Base-by-base conservation (phyloP, 2,797 vertebrate species). In the Mastacembelus armatus region DNA sequence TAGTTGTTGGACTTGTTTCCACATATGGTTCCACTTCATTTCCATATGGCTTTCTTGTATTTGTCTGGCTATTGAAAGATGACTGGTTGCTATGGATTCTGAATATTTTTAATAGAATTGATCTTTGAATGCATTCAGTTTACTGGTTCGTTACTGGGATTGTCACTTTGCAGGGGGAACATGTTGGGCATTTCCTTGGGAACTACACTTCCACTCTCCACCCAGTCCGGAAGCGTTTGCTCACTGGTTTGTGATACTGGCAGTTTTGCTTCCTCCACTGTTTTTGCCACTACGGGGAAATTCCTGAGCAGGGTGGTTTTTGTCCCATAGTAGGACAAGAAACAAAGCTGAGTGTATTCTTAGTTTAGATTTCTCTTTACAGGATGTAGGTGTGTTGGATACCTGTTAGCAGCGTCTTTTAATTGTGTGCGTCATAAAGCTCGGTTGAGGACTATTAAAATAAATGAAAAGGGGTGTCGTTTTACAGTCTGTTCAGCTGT, bases 11-110 rank as follows among this genome's bases (percentile, higher is more conserved):
- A 54, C 59, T 75, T 52, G 67, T 73, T 86, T 64, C 74, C 70
- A 86, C 88, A 88, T 81, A 69, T 86, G 84, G 66, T 89, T 89
- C 64, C 36, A 80, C 83, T 92, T 78, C 57, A 80, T 83, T 80
- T 67, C 67, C 81, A 73, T 71, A 78, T 83, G 80, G 68, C 82
- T 89, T 88, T 83, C 80, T 73, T 78, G 82, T 70, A 68, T 72
- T 44, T 63, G 76, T 83, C 66, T 75, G 70, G 58, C 52, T 66
- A 60, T 29, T 74, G 49, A 77, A 77, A 62, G 63, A 61, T 47
- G 49, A 39, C 71, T 58, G 30, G 62, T 60, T 40, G 39, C 54
- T 66, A 55, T 52, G 29, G 65, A 38, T 63, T 35, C 48, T 78
- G 66, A 66, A 77, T 87, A 74, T 50, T 66, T 86, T 81, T 66